phyloP scores from a whole-genome alignment of 2,888 invertebrate genomes.

The Epinotia brunnichana region DNA sequence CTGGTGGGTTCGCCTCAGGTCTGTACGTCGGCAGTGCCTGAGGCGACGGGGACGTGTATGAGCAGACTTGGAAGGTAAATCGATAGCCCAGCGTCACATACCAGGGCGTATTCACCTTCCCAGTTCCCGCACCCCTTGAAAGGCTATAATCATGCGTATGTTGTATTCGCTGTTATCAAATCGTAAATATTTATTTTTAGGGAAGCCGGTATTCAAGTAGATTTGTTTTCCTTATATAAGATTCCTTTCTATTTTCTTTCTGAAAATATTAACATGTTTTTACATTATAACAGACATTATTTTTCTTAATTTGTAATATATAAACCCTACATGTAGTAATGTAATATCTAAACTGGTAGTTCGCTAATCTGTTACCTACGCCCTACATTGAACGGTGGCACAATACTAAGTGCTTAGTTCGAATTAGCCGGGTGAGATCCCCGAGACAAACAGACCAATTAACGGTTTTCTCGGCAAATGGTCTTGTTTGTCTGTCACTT shows the following conservation, averaged over 20 bases:
- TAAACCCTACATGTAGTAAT: not conserved
- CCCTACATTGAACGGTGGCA: slow-evolving; percentile 26
- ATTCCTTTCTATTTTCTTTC: too few species aligned
- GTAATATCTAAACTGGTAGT: not conserved
- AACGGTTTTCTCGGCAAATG: slow-evolving; percentile 41
- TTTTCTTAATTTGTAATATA: not conserved
- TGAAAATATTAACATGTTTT: too few species aligned
- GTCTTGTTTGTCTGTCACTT: slow-evolving; percentile 40
- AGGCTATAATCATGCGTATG: not conserved
- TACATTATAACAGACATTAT: too few species aligned
- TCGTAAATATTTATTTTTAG: slow-evolving; percentile 2
- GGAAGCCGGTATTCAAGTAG: not conserved
- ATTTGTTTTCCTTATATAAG: not conserved
- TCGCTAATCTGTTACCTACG: slow-evolving; percentile 4
- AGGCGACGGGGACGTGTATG: too few species aligned
- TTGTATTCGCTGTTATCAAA: slow-evolving; percentile 1
- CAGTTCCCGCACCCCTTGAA: too few species aligned
- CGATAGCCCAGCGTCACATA: too few species aligned
- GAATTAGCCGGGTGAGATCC: slow-evolving; percentile 37
- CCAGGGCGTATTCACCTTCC: too few species aligned
- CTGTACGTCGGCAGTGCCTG: too few species aligned
- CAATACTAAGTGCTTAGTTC: slow-evolving; percentile 34
- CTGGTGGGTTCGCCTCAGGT: too few species aligned
- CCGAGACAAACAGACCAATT: slow-evolving; percentile 41
- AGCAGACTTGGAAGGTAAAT: too few species aligned